These are phyloP conservation scores for Amiota communis DNA, from an alignment of 2,888 invertebrate genomes.

Conservation along the genomic window DNA sequence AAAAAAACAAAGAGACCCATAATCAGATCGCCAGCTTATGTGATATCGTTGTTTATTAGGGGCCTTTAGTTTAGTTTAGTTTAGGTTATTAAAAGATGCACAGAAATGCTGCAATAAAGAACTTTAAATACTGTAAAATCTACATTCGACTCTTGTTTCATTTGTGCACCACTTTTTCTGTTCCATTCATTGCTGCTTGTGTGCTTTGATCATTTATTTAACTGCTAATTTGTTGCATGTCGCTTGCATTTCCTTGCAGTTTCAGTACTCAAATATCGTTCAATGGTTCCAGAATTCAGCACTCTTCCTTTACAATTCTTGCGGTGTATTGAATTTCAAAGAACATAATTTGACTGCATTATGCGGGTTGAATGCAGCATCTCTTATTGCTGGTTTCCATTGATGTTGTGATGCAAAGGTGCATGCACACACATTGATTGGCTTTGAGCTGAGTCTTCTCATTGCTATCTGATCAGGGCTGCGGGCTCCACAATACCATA, in stretches of 20 bases:
- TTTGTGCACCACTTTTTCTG: background rate
- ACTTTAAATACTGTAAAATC: too few relatives aligned
- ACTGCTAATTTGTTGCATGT: slow-evolving; percentile 27
- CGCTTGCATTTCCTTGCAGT: background rate
- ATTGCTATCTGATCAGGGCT: background rate
- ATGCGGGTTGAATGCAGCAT: slow-evolving; percentile 11
- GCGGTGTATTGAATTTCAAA: slow-evolving; percentile 25
- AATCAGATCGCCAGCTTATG: too few relatives aligned
- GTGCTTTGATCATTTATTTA: slow-evolving; percentile 15
- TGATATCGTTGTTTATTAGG: slow-evolving; percentile 36
- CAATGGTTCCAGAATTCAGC: background rate
- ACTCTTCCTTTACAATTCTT: slow-evolving; percentile 1
- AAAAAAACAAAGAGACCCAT: too few relatives aligned
- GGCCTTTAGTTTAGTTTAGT: slow-evolving; percentile 65
- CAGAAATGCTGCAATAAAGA: background rate
- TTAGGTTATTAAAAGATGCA: slow-evolving; percentile 44
- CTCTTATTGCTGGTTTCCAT: background rate
- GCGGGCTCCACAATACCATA: too few relatives aligned
- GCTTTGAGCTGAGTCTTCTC: background rate
- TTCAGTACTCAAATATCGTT: too few relatives aligned
- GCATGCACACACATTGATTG: slow-evolving; percentile 53
- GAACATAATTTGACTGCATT: slow-evolving; percentile 14
- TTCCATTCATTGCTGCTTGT: slow-evolving; percentile 1
- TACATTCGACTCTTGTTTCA: too few relatives aligned
- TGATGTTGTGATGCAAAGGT: slow-evolving; percentile 42